These are phyloP conservation scores for Clarias gariepinus DNA, from an alignment of 2,113 vertebrate genomes.

Conservation along the genomic window DNA sequence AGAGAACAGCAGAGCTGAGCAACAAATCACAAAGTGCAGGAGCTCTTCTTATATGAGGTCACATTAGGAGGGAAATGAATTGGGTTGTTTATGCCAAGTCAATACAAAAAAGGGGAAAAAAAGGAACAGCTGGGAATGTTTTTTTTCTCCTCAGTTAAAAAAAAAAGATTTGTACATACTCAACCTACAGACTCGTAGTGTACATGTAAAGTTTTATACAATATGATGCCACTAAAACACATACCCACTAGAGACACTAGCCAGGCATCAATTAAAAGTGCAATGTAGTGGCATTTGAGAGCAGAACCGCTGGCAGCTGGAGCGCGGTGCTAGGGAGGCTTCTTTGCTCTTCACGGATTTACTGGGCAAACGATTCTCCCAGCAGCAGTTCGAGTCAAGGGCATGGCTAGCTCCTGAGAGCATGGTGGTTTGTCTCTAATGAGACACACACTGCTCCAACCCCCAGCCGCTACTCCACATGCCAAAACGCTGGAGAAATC, in stretches of 20 bases:
- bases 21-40: no score
- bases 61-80: no score
- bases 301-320: constrained; percentile 11
- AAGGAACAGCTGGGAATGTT: no score
- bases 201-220: background rate
- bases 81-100: no score
- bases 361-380: constrained; percentile 31
- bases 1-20: no score
- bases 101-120: no score
- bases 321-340: background rate
- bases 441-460: constrained; percentile 32
- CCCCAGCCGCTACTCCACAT: background rate
- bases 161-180: no score
- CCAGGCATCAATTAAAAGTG: constrained; percentile 47
- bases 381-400: constrained; percentile 27
- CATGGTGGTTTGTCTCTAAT: constrained; percentile 44
- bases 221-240: constrained; percentile 14
- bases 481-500: constrained; percentile 40
- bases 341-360: constrained; percentile 13
- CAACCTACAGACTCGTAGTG: background rate
- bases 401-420: constrained; percentile 31
- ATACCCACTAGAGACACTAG: constrained; percentile 23
- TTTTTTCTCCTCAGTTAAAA: no score
- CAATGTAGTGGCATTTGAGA: constrained; percentile 34
- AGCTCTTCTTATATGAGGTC: no score